Percentiles rank a stretch among this genome's conserved stretches.
phyloP scores from a whole-genome alignment of 2,113 vertebrate genomes.

The Monopterus albus region DNA sequence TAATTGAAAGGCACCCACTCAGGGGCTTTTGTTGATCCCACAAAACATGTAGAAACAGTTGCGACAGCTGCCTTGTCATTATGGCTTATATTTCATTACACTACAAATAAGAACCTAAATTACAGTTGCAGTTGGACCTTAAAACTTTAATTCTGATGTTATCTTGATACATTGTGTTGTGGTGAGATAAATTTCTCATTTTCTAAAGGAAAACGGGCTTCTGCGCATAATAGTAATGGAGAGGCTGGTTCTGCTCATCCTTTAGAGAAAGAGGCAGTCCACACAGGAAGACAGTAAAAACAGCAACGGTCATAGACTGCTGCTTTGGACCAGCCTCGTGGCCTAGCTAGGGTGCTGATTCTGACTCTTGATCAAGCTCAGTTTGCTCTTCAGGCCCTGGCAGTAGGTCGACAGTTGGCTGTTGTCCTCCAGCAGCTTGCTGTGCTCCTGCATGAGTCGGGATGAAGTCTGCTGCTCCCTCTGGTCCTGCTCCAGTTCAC shows the following conservation, averaged over 20 bases:
- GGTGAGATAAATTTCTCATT: neutral
- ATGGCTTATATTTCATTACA: neutral
- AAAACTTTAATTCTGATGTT: neutral
- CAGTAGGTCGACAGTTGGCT: slow-evolving; percentile 90
- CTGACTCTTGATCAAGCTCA: slow-evolving; percentile 92
- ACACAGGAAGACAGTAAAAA: too few relatives aligned
- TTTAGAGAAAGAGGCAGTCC: neutral
- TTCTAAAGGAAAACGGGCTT: neutral
- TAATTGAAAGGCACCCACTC: neutral
- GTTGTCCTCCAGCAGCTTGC: slow-evolving; percentile 96
- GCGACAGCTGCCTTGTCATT: neutral
- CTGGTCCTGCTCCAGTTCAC: slow-evolving; percentile 97
- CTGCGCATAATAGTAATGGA: neutral
- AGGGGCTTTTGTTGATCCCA: neutral
- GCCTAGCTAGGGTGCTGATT: slow-evolving; percentile 78
- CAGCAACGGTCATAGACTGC: too few relatives aligned
- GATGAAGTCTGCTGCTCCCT: slow-evolving; percentile 96
- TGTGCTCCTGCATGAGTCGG: slow-evolving; percentile 94
- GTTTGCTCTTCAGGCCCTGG: slow-evolving; percentile 93
- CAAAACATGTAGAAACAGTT: neutral
- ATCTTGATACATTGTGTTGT: neutral
- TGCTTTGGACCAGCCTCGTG: neutral
- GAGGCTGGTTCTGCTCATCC: neutral
- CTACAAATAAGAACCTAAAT: neutral
- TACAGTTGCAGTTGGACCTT: neutral